Evolutionary conservation across 2,797 vertebrate species (phyloP).

Genomic region (Buphagus erythrorhynchus): DNA sequence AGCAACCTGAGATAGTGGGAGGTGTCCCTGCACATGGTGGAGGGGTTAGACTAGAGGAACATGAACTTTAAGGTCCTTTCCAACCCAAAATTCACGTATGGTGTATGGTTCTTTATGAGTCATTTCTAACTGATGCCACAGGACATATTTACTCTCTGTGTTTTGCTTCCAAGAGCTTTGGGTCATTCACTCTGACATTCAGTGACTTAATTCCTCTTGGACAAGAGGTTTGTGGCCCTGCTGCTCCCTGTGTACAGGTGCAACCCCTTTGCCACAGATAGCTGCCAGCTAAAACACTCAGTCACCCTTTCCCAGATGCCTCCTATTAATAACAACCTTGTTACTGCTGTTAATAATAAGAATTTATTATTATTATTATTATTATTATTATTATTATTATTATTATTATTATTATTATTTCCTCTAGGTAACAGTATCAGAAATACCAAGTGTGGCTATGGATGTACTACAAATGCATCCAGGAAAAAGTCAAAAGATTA

Average conservation of each 20-base stretch:
- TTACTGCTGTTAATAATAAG: background rate
- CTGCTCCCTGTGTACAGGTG: background rate
- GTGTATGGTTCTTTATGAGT: background rate
- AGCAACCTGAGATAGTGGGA: background rate
- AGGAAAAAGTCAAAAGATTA: background rate
- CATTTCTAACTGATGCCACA: background rate
- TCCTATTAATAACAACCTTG: background rate
- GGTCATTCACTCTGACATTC: background rate
- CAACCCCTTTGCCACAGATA: background rate
- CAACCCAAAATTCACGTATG: background rate
- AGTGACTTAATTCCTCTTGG: background rate
- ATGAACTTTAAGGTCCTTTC: background rate
- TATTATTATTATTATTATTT: background rate
- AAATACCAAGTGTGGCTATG: background rate
- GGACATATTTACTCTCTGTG: background rate
- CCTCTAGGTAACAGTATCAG: background rate
- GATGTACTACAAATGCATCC: background rate
- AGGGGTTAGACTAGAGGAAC: background rate
- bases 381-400: no score
- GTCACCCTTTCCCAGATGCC: background rate
- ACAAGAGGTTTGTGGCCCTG: background rate
- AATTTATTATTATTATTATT: no score
- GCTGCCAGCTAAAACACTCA: background rate
- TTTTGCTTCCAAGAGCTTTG: background rate
- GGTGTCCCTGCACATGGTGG: background rate